Percentiles rank a stretch among this genome's conserved stretches.
phyloP scores from a whole-genome alignment of 2,888 invertebrate genomes.

The Melanophora roralis region DNA sequence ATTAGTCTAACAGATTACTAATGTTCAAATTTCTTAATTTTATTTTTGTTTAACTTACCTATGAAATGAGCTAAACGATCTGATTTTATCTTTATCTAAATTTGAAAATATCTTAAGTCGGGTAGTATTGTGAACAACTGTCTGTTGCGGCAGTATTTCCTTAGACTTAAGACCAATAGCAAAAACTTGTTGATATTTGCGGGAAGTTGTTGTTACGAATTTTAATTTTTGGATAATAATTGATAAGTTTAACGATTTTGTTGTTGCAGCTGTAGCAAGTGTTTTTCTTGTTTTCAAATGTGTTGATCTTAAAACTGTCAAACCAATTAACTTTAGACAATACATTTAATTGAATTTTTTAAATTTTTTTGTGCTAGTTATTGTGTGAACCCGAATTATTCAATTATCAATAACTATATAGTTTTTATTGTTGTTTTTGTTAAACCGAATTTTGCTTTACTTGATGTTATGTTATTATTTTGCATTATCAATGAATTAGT shows the following conservation, averaged over 20 bases:
- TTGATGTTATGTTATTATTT: no score
- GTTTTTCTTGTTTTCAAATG: slow-evolving; percentile 7
- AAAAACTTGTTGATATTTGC: slow-evolving; percentile 4
- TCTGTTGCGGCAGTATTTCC: not conserved
- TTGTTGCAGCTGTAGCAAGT: not conserved
- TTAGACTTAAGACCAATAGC: not conserved
- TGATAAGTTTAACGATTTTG: not conserved
- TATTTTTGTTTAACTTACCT: slow-evolving; percentile 40
- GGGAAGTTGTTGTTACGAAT: not conserved
- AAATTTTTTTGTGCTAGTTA: not conserved
- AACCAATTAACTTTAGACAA: slow-evolving; percentile 49
- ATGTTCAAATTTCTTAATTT: not conserved
- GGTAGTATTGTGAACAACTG: not conserved
- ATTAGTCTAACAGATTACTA: no score
- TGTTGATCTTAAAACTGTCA: slow-evolving; percentile 41
- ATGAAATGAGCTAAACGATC: slow-evolving; percentile 37
- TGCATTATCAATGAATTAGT: no score
- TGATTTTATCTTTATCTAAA: slow-evolving; percentile 4
- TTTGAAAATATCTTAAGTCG: not conserved
- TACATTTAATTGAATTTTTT: slow-evolving; percentile 49
- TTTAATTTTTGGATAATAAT: not conserved
- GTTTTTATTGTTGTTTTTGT: not conserved
- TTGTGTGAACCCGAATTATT: not conserved
- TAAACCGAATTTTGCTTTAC: no score
- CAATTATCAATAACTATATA: no score